Base-by-base conservation (phyloP, 2,797 vertebrate genomes). In the Sciaenops ocellatus region DNA sequence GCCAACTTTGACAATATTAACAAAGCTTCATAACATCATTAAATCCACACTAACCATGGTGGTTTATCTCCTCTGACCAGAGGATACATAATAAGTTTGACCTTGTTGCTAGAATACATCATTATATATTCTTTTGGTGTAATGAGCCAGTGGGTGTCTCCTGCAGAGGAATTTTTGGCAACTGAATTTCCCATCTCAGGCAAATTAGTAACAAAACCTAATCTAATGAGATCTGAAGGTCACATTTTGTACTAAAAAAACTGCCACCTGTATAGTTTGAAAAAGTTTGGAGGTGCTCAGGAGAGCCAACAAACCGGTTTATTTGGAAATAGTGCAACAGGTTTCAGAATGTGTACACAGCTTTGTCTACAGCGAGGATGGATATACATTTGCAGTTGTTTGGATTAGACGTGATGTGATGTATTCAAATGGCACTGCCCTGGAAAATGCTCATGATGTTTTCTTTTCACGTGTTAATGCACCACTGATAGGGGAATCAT, bases 391-490 rank as follows among this genome's bases (percentile, higher is more conserved):
- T 85, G 68, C 69, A 66, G 47, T 68, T 84, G 85, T 89, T 90
- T 87, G 84, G 65, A 86, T 91, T 82, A 84, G 79, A 76, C 4
- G 28, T 24, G 47, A 74, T 78, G 68, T 69, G 79, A 87, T 84
- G 79, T 87, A 81, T 86, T 86, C 73, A 85, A 81, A 90, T 78
- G 68, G 9, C 30, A 38, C 17, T 30, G 7, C 57, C 61, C 28
- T 59, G 64, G 60, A 85, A 85, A 79, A 78, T 6, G 65, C 86
- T 92, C 85, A 84, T 89, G 83, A 89, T 90, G 87, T 78, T 90
- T 90, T 89, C 82, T 57, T 72, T 80, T 52, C 87, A 90, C 72
- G 79, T 87, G 87, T 82, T 83, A 72, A 91, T 88, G 90, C 73
- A 3, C 76, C 79, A 84, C 79, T 76, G 82, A 78, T 84, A 20